phyloP scores from a whole-genome alignment of 1,140 invertebrate genomes.

The Littorina saxatilis region DNA sequence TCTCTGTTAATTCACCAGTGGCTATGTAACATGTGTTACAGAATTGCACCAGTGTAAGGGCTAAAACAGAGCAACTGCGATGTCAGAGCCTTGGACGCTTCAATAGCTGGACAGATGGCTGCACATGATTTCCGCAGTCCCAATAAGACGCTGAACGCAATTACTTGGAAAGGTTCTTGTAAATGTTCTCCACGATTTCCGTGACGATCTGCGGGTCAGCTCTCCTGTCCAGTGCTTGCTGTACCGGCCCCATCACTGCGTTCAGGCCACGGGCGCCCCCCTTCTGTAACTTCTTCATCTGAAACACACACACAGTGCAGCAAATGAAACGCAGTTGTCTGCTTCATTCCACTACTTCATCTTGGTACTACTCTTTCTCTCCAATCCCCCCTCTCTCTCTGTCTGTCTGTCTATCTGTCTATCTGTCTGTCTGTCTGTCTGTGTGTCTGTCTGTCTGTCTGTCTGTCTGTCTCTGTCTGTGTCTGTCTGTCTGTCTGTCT shows the following conservation, averaged over 20 bases:
- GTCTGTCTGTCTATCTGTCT: no score
- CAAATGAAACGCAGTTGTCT: not conserved
- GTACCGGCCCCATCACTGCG: conserved; percentile 31
- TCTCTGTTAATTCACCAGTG: no score
- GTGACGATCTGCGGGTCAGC: conserved; percentile 4
- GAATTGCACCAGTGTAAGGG: no score
- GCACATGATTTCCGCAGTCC: no score
- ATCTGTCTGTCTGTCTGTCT: no score
- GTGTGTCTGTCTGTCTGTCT: not conserved
- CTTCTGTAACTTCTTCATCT: conserved; percentile 31
- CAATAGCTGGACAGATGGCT: no score
- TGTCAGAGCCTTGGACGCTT: no score
- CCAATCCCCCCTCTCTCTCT: no score
- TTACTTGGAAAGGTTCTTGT: not conserved
- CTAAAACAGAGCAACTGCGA: no score
- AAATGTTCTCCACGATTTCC: conserved; percentile 14
- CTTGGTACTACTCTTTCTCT: no score
- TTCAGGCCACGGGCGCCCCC: not conserved
- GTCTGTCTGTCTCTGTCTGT: not conserved
- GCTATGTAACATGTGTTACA: no score
- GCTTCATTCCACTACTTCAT: no score
- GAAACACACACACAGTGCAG: not conserved
- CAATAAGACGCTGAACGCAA: not conserved
- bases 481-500: not conserved
- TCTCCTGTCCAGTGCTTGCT: conserved; percentile 22